phyloP scores from a whole-genome alignment of 2,888 invertebrate genomes.

The Cephus rjabovi region DNA sequence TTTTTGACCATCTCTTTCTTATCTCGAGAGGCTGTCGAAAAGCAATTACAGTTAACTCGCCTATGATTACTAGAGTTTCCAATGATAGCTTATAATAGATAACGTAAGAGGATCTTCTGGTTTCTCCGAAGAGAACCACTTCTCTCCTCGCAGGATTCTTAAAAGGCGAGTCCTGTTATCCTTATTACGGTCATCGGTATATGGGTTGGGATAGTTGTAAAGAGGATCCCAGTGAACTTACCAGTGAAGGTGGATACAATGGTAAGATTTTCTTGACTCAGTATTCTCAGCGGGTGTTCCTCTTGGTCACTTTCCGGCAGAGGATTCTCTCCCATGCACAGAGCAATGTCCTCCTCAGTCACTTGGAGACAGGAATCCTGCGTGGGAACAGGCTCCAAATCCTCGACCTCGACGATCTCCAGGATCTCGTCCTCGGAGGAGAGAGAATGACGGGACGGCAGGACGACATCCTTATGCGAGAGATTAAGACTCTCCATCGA shows the following conservation, averaged over 20 bases:
- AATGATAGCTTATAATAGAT: not conserved
- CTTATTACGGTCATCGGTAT: not conserved
- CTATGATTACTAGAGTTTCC: not conserved
- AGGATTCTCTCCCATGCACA: conserved; percentile 83
- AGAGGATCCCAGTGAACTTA: conserved; percentile 55
- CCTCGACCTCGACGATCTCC: conserved; percentile 84
- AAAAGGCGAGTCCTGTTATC: conserved; percentile 17
- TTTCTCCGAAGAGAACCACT: not conserved
- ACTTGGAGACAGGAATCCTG: conserved; percentile 90
- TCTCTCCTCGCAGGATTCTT: not conserved
- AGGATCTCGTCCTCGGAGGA: conserved; percentile 79
- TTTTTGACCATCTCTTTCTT: not conserved
- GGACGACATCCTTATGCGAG: conserved; percentile 78
- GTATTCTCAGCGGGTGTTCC: conserved; percentile 87
- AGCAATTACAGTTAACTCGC: not conserved
- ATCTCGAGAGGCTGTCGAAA: not conserved
- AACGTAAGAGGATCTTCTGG: not conserved
- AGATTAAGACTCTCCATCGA: conserved; percentile 86
- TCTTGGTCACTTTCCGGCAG: conserved; percentile 80
- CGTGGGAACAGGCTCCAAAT: conserved; percentile 86
- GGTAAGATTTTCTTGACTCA: conserved; percentile 92
- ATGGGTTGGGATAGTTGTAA: not conserved
- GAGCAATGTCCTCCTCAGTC: conserved; percentile 92
- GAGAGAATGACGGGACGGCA: conserved; percentile 71
- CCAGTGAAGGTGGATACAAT: conserved; percentile 91